Evolutionary conservation across 2,888 invertebrate genomes (phyloP), one percentile per base, ranked within the genome.

Genomic region (Piscicola geometra): DNA sequence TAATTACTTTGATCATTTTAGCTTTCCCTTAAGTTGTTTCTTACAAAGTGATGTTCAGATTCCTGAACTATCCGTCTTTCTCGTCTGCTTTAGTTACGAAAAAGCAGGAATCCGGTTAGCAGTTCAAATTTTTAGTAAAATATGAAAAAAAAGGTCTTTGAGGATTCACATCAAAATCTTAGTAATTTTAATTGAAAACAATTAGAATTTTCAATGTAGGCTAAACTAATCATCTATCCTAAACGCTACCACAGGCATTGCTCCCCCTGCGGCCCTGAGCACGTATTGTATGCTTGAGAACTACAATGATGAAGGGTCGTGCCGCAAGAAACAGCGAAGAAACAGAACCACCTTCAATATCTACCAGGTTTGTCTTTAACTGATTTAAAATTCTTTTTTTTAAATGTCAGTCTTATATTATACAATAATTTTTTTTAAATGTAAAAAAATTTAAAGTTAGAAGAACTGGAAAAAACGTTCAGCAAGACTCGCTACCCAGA

Each of bases 401-500:
- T 21, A 47, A 47, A 47, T 15, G 21, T 47, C 12, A 47, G 50
- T 15, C 12, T 47, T 47, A 15, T 47, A 47, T 47, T 9, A 21
- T 15, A 15, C 12, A 47, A 47, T 15, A 47, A 15, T 47, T 47
- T 15, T 47, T 47, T 47, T 15, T 47, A 47, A 47, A 47, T 21
- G 21, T 15, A 47, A 47, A 47, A 15, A 47, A 15, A 28, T 5
- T 30, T 12, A 64, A 15, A 73, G 73, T 33, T 73, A 25, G 73
- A 73, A 73, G 73, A 73, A 33, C 36, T 73, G 21, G 73, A 73
- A 33, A 73, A 73, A 32, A 64, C 73, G 21, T 73, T 73, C 64
- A 73, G 73, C 33, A 73, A 73, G 36, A 73, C 73, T 0, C 52
- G 73, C n/a, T 73, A 73, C 36, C 73, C 73, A 12, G 73, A 73